These are phyloP conservation scores for Agonopterix arenella DNA, from an alignment of 2,888 invertebrate genomes.

Conservation along the genomic window DNA sequence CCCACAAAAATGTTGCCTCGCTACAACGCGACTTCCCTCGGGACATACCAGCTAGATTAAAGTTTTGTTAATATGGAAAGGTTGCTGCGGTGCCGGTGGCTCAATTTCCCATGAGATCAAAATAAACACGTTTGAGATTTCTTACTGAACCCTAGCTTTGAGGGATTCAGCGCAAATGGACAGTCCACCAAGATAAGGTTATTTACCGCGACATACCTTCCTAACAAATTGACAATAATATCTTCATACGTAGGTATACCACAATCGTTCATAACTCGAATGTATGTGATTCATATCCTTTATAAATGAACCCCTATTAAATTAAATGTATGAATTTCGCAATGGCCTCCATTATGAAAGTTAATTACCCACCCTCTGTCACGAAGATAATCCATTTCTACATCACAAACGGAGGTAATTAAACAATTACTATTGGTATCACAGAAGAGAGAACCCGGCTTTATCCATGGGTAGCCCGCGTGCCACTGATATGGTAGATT, in stretches of 20 bases:
- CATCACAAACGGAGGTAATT: slow-evolving; percentile 2
- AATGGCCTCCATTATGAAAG: slow-evolving; percentile 25
- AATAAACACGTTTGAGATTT: slow-evolving; percentile 42
- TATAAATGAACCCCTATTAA: slow-evolving; percentile 26
- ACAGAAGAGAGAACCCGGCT: no score
- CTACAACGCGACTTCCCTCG: slow-evolving; percentile 28
- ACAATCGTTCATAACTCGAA: slow-evolving; percentile 5
- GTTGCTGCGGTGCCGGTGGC: slow-evolving; percentile 27
- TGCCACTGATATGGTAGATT: no score
- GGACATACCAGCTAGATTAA: slow-evolving; percentile 47
- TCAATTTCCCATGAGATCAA: slow-evolving; percentile 50
- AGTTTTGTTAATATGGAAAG: slow-evolving; percentile 60
- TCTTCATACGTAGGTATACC: slow-evolving; percentile 12
- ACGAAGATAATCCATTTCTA: slow-evolving; percentile 3
- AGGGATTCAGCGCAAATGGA: slow-evolving; percentile 25
- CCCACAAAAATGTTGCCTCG: slow-evolving; percentile 50
- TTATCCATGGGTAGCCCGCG: no score
- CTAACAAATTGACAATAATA: slow-evolving; percentile 9
- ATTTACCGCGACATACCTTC: slow-evolving; percentile 19
- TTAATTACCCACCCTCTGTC: slow-evolving; percentile 20
- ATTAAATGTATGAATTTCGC: slow-evolving; percentile 28
- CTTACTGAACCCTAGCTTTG: slow-evolving; percentile 25
- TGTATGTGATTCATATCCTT: slow-evolving; percentile 5
- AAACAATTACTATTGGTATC: no score
- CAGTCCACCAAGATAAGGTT: slow-evolving; percentile 26